Percentiles rank a stretch among this genome's conserved stretches.
Conservation (phyloP, 2,888 invertebrate species). For the Meta bourneti region DNA sequence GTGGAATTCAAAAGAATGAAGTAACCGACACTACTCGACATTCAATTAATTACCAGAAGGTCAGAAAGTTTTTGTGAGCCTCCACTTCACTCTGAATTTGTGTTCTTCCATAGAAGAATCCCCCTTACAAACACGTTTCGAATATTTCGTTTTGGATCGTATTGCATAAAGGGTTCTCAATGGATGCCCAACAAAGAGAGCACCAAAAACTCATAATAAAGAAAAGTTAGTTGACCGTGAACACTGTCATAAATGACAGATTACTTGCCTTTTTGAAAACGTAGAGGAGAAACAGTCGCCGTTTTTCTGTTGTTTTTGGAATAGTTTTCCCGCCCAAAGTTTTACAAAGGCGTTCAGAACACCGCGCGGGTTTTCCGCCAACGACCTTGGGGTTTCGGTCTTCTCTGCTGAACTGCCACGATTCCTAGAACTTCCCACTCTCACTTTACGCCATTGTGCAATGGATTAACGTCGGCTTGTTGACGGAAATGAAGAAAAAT, state of each 20-base stretch:
- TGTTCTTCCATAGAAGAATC: background rate
- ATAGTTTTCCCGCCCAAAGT: background rate
- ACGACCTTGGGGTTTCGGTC: background rate
- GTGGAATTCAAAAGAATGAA: too few relatives aligned
- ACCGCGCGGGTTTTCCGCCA: background rate
- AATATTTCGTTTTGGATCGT: background rate
- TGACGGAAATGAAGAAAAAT: conserved; percentile 1
- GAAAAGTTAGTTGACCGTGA: conserved; percentile 49
- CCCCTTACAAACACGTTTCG: background rate
- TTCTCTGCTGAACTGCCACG: background rate
- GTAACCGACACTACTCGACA: too few relatives aligned
- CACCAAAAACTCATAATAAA: background rate
- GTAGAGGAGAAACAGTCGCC: background rate
- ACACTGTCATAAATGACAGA: conserved; percentile 52
- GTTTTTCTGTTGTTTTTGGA: background rate
- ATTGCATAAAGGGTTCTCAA: background rate
- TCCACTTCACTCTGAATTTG: background rate
- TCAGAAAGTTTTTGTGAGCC: background rate
- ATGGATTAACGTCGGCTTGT: background rate
- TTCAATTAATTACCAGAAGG: background rate
- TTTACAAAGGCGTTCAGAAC: background rate
- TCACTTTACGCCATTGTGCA: background rate
- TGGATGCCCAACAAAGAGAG: conserved; percentile 6
- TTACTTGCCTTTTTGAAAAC: conserved; percentile 23
- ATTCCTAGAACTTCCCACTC: background rate